Base-by-base conservation (phyloP, 2,797 vertebrate species). In the Mormyrus hasselquistii region DNA sequence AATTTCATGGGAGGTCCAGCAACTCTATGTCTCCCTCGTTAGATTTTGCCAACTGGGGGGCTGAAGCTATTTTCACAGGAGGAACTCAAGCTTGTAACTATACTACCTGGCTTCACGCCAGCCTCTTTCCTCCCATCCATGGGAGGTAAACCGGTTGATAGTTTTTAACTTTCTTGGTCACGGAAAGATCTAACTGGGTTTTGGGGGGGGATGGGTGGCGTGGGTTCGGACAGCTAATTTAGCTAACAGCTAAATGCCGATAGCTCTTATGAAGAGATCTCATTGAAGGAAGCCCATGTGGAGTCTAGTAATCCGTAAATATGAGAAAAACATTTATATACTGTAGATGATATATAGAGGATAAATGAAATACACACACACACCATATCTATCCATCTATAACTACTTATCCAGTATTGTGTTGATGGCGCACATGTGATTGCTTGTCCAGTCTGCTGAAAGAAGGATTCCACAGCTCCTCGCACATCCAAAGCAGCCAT, bases 401-500 rank as follows among this genome's bases (percentile, higher is more conserved):
- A 85, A 50, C 3, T 85, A n/a, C 22, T 85, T 85, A 14, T 41
- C 83, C 49, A 52, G 44, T 52, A 52, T 14, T 25, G 49, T 50
- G 83, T 53, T 6, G 3, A 16, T 10, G 19, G 4, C 0, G 5
- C 34, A 76, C 5, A 16, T 76, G 34, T 76, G 19, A 76, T 19
- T 41, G 38, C 25, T 34, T 38, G 10, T 73, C 12, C 38, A 76
- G 12, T 41, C 69, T 19, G 10, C 69, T 14, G 2, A 38, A 14
- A 73, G 69, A 79, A 89, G 47, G 89, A 89, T 90, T 89, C 76
- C 22, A 7, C 2, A 50, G 59, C 38, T 87, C n/a, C 88, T 89
- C 29, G 2, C 52, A 10, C 90, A 65, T 90, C 87, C 83, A 91
- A 89, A 91, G 93, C 49, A 89, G 55, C 90, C 19, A 7, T 90